Conservation (phyloP, 2,888 invertebrate species). For the Thecocarcelia acutangulata region DNA sequence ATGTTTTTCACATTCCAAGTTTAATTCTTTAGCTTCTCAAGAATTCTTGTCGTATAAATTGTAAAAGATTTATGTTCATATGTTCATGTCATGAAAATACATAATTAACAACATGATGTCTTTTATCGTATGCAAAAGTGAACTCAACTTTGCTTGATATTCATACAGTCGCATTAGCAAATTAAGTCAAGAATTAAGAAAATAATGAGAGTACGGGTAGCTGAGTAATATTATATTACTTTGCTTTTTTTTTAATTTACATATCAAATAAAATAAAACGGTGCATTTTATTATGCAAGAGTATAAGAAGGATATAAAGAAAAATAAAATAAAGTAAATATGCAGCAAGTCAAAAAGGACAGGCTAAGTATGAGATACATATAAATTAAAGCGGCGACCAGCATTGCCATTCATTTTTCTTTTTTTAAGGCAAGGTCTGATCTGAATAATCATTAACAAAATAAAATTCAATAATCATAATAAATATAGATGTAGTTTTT, state of each 20-base stretch:
- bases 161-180: neutral
- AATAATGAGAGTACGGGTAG: neutral
- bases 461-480: too few species aligned
- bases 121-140: slow-evolving; percentile 18
- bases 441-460: too few species aligned
- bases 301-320: neutral
- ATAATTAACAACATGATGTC: slow-evolving; percentile 55
- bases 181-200: neutral
- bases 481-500: too few species aligned
- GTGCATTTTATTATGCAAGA: neutral
- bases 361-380: neutral
- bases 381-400: too few species aligned
- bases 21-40: neutral
- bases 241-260: slow-evolving; percentile 6
- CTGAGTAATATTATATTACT: neutral
- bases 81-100: slow-evolving; percentile 60
- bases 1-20: too few species aligned
- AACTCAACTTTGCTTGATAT: slow-evolving; percentile 25
- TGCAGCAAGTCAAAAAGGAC: too few species aligned
- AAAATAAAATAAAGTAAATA: neutral
- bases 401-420: too few species aligned
- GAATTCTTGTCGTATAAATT: too few species aligned
- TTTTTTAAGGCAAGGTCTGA: too few species aligned
- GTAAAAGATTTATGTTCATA: slow-evolving; percentile 8
- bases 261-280: neutral